Base-by-base conservation (phyloP, 2,888 invertebrate genomes). In the Caradrina clavipalpis region DNA sequence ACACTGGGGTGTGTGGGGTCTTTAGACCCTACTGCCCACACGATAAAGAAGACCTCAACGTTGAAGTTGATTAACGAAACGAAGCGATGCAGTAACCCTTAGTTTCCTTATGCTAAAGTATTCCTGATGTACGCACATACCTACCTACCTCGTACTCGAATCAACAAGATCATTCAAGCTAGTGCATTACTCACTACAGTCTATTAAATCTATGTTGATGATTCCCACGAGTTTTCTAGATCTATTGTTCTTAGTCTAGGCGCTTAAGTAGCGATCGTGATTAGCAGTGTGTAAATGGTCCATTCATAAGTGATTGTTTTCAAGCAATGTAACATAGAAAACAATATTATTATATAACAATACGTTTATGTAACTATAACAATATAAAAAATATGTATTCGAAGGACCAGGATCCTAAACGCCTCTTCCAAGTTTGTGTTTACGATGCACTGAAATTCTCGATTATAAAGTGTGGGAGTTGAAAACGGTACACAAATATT, bases 171-270 rank as follows among this genome's bases (percentile, higher is more conserved):
- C 47, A 54, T n/a, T 65, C 26, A 19, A n/a, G 51, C 45, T 21
- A 15, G 15, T 8, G 0, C 26, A 54, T 42, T 17, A 64, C 54
- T 42, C 39, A 39, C 39, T 39, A 42, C 64, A 55, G 31, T 35
- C 42, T 49, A 65, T 70, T 39, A 8, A 0, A 19, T 7, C 47
- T 35, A 22, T 22, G 19, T 42, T 55, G 54, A 73, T 71, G 42
- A n/a, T 11, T 73, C 17, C 42, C 50, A 74, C 55, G 49, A 42
- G 70, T 71, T 73, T 50, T 64, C 55, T 45, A 50, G 11, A 3
- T 55, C 35, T 22, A 35, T 73, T 73, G 26, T 65, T 47, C 11
- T 70, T 39, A 11, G 42, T 26, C 73, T 15, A 21, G 11, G 3
- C 31, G 2, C 13, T 42, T 42, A 39, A 31, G n/a, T 71, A 19